These are phyloP conservation scores for Batillaria attramentaria DNA, from an alignment of 1,140 invertebrate genomes.

Conservation along the genomic window DNA sequence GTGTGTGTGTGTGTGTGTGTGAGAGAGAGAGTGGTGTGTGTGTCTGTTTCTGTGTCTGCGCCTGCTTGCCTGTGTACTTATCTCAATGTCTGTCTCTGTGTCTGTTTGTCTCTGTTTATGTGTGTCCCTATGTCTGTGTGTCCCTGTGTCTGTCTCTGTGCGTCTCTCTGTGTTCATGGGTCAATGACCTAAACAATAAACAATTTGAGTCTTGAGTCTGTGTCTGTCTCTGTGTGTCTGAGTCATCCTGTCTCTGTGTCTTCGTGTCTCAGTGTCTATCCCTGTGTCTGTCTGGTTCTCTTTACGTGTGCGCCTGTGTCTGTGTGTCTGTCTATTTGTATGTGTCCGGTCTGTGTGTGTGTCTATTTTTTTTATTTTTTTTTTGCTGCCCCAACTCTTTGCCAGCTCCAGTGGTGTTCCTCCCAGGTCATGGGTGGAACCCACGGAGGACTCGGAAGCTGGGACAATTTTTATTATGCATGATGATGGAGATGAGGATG, in stretches of 20 bases:
- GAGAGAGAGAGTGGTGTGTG: not conserved
- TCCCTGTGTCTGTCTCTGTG: not conserved
- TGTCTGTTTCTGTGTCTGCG: not conserved
- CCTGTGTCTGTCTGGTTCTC: not conserved
- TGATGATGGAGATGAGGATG: no score
- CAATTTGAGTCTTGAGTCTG: no score
- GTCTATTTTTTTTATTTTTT: not conserved
- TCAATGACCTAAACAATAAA: no score
- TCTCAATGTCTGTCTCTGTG: not conserved
- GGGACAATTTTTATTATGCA: no score
- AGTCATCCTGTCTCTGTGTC: not conserved
- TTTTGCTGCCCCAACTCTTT: not conserved
- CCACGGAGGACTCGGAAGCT: no score
- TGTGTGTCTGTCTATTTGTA: not conserved
- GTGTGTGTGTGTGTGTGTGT: constrained; percentile 2
- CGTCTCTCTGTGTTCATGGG: not conserved
- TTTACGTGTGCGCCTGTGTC: not conserved
- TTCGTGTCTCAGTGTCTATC: not conserved
- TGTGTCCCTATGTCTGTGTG: not conserved
- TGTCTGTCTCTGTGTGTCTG: not conserved
- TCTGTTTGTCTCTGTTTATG: not conserved
- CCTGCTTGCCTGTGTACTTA: not conserved
- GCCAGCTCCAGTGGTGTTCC: no score
- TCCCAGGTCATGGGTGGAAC: no score
- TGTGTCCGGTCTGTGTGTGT: not conserved